A percentile compares a stretch with the other conserved stretches of the same genome.
These are phyloP conservation scores for Diplolepis rosae DNA, from an alignment of 2,888 invertebrate genomes.

Conservation along the genomic window DNA sequence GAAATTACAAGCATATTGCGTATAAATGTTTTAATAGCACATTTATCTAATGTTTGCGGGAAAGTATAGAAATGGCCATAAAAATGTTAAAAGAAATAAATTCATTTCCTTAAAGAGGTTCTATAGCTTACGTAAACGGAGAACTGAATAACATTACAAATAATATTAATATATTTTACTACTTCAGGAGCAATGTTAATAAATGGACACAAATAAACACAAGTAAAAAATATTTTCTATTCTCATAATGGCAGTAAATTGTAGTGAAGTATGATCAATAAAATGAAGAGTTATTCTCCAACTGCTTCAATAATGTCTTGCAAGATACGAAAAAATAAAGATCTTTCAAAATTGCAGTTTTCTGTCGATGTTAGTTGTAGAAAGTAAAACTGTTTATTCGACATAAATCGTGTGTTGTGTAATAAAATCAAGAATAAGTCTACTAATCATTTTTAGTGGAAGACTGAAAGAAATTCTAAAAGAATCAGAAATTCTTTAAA, in stretches of 20 bases:
- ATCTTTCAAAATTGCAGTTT: slow-evolving; percentile 1
- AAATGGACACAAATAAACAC: no score
- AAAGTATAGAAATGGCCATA: no score
- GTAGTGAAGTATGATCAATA: neutral
- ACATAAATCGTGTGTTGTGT: neutral
- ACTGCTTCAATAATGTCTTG: neutral
- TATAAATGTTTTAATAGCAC: no score
- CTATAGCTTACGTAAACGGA: slow-evolving; percentile 3
- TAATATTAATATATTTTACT: neutral
- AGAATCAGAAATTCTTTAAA: no score
- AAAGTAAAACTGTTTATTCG: slow-evolving; percentile 3
- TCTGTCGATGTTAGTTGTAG: neutral
- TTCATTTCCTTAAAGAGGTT: no score
- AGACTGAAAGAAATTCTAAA: no score
- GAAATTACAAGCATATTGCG: no score
- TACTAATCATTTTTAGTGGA: no score
- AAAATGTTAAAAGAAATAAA: no score
- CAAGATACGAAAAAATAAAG: slow-evolving; percentile 10
- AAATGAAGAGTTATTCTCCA: neutral
- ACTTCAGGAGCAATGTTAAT: neutral
- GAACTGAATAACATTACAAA: neutral
- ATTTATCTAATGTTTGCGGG: no score
- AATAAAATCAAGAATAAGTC: neutral
- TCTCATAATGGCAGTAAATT: no score
- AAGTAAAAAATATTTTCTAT: no score